Base-by-base conservation (phyloP, 2,797 vertebrate species). In the Cygnus olor region DNA sequence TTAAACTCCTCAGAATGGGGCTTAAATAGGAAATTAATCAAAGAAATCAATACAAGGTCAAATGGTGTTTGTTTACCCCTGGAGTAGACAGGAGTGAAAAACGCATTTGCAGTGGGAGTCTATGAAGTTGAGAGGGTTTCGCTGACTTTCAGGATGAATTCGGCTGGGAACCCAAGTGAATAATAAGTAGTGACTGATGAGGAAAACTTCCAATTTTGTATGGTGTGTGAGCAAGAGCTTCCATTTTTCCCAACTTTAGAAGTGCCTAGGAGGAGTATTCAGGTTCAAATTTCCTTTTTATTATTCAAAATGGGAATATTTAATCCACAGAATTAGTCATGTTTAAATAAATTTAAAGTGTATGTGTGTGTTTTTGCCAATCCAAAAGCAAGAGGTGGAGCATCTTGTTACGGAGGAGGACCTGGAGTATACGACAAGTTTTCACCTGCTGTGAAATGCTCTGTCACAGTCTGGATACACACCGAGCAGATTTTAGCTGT, bases 1-100 rank as follows among this genome's bases (percentile, higher is more conserved):
- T 85, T 82, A 84, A 93, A 85, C 27, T n/a, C 42, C 56, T 64
- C 63, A 45, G 84, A 96, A 90, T 20, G 54, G 68, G 84, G 27
- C 56, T 88, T 69, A 63, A 83, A 76, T 90, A 76, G 87, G 69
- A 92, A 91, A 92, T 94, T 84, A 94, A 79, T 89, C 78, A 87
- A 92, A 95, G 69, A 90, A 96, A 96, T 94, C 86, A 79, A 64
- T 85, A 51, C 27, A 61, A 93, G 88, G 90, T 89, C 88, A 94
- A 94, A 72, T 9, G 47, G 72, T 94, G 72, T 90, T 92, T 92
- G 79, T 93, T 95, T 91, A 69, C 79, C 79, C 38, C 34, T 2
- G 2, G 44, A 87, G 42, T 49, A 83, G 47, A 70, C 61, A 74
- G 78, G 65, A 90, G 61, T 60, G 84, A 78, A 71, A 94, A 90